Evolutionary conservation across 2,888 invertebrate genomes (phyloP).

Genomic region (Arctia plantaginis): DNA sequence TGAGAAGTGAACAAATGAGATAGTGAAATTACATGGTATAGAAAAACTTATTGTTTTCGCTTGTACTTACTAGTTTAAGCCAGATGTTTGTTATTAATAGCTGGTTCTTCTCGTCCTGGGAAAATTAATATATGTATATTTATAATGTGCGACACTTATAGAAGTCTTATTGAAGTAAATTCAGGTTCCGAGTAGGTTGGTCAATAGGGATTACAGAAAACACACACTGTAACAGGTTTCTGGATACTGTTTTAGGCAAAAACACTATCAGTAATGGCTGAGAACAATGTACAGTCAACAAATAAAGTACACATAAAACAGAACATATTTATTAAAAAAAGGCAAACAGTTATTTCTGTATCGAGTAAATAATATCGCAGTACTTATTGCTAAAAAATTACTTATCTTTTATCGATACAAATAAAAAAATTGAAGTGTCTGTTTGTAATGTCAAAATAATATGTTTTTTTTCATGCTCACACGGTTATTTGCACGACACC

Average conservation of each 20-base stretch:
- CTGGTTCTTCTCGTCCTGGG: slow-evolving; percentile 98
- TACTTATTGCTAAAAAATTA: not conserved
- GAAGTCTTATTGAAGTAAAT: too few species aligned
- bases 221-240: slow-evolving; percentile 40
- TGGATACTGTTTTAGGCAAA: slow-evolving; percentile 41
- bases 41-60: slow-evolving; percentile 21
- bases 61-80: slow-evolving; percentile 96
- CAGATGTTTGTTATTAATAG: slow-evolving; percentile 98
- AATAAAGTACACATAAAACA: not conserved
- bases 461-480: too few species aligned
- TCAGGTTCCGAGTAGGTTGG: slow-evolving; percentile 39
- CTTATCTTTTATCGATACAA: too few species aligned
- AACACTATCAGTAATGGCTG: slow-evolving; percentile 38
- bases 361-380: not conserved
- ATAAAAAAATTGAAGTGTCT: too few species aligned
- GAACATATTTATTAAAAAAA: not conserved
- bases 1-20: not conserved
- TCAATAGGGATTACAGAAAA: slow-evolving; percentile 42
- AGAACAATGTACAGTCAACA: slow-evolving; percentile 11
- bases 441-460: too few species aligned
- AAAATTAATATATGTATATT: slow-evolving; percentile 61
- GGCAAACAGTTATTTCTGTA: not conserved
- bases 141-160: slow-evolving; percentile 33
- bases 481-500: too few species aligned
- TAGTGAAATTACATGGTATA: not conserved